Conservation (phyloP, 2,113 vertebrate genomes). For the Muntiacus reevesi region DNA sequence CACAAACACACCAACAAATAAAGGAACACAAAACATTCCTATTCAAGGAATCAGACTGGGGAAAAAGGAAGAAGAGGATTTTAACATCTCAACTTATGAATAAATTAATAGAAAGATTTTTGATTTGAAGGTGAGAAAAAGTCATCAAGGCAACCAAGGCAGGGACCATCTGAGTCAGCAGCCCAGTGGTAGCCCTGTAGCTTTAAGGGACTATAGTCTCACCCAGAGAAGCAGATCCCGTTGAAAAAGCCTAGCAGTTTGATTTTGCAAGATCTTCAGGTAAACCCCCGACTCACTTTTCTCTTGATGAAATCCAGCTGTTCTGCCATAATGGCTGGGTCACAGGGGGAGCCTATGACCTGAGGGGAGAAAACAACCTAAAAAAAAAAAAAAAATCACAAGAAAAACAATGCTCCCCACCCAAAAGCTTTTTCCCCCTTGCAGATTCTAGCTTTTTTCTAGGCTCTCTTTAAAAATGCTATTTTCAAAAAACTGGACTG, state of each 20-base stretch:
- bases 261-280: neutral
- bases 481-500: slow-evolving; percentile 66
- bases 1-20: neutral
- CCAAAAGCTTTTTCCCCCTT: neutral
- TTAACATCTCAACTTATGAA: neutral
- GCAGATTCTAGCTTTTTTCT: neutral
- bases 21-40: neutral
- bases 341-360: slow-evolving; percentile 1
- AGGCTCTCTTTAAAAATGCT: slow-evolving; percentile 37
- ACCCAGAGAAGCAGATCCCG: neutral
- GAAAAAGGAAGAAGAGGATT: neutral
- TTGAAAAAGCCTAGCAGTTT: neutral
- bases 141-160: neutral
- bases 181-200: fast-evolving
- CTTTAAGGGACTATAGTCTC: neutral
- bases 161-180: neutral
- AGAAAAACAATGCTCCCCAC: neutral
- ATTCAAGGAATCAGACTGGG: neutral
- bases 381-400: neutral
- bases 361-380: neutral
- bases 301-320: neutral
- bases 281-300: neutral
- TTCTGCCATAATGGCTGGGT: neutral
- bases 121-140: neutral
- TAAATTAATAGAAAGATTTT: neutral